These are phyloP conservation scores for Cotesia vestalis DNA, from an alignment of 1,140 invertebrate species.

Conservation along the genomic window DNA sequence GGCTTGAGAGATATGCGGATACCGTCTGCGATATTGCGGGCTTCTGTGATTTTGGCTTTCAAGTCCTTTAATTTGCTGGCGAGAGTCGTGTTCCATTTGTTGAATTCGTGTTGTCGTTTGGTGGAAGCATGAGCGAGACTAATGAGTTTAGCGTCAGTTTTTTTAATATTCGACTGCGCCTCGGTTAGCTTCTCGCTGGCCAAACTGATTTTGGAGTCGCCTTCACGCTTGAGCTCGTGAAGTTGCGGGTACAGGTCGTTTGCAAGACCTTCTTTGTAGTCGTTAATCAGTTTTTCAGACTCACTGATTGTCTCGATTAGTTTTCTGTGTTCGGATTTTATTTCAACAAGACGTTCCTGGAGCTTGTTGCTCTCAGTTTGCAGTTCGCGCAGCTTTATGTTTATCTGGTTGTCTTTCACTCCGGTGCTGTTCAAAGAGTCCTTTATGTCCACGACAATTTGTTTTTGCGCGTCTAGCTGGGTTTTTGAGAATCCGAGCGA, in stretches of 20 bases:
- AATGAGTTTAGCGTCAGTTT: slow-evolving; percentile 66
- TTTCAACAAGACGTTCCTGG: slow-evolving; percentile 46
- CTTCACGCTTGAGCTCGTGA: slow-evolving; percentile 67
- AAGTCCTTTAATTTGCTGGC: slow-evolving; percentile 73
- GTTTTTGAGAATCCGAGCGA: slow-evolving; percentile 45
- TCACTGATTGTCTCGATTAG: slow-evolving; percentile 53
- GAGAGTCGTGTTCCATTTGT: slow-evolving; percentile 71
- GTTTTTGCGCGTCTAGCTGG: slow-evolving; percentile 61
- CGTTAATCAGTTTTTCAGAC: slow-evolving; percentile 61
- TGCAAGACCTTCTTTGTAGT: slow-evolving; percentile 56
- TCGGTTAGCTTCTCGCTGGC: slow-evolving; percentile 66
- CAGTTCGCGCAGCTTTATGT: slow-evolving; percentile 62
- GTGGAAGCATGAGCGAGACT: slow-evolving; percentile 66
- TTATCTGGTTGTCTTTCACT: slow-evolving; percentile 67
- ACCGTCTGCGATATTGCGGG: slow-evolving; percentile 81
- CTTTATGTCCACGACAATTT: slow-evolving; percentile 64
- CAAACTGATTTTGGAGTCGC: slow-evolving; percentile 67
- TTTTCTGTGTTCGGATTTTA: slow-evolving; percentile 44
- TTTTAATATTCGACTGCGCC: slow-evolving; percentile 69
- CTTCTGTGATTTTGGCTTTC: slow-evolving; percentile 77
- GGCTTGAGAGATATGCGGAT: slow-evolving; percentile 83
- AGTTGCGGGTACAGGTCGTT: slow-evolving; percentile 64
- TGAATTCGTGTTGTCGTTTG: slow-evolving; percentile 69
- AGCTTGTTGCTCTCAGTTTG: slow-evolving; percentile 53
- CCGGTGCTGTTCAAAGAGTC: slow-evolving; percentile 66